Evolutionary conservation across 2,113 vertebrate genomes (phyloP), one percentile per base, ranked within the genome.

Genomic region (Pholis gunnellus): DNA sequence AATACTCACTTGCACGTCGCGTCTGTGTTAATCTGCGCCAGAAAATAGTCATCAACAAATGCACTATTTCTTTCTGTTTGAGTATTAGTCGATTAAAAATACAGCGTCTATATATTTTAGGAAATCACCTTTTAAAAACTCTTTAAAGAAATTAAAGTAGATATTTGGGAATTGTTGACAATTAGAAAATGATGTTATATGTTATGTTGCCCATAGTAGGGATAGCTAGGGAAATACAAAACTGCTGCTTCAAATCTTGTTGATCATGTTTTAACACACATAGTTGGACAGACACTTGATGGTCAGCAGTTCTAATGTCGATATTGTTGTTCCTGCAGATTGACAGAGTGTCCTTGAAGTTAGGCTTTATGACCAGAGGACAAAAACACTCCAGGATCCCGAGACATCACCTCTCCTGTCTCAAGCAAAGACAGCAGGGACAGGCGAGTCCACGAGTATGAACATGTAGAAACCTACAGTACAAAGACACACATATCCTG

Each of bases 351-450:
- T 97, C 96, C 90, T 96, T 96, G 89, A 95, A 97, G 89, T 93
- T 95, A 9, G 96, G 95, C 82, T 97, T 95, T 14, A 94, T 96
- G 38, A 97, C 97, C 84, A 95, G 90, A 11, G 96, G 97, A 85
- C 96, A 95, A 73, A 97, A 46, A 95, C 96, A 5, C 96, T 97
- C 96, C 95, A 96, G 0, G 97, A 96, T 66, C 96, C 95, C 80
- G 96, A 83, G 79, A 97, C 95, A 0, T 97, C 95, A 75, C 96
- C 96, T 95, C 96, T 96, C 90, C 96, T 96, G 89, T 97, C 97
- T 98, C 66, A 81, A 71, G 84, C 64, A 68, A 80, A 87, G 66
- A 34, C 71, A 87, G 63, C 76, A 67, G 63, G 59, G 44, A 81
- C 79, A 46, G 68, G 36, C 61, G 11, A 65, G 73, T 52, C 50